phyloP scores from a whole-genome alignment of 2,888 invertebrate species.

The Octonoba sinensis region DNA sequence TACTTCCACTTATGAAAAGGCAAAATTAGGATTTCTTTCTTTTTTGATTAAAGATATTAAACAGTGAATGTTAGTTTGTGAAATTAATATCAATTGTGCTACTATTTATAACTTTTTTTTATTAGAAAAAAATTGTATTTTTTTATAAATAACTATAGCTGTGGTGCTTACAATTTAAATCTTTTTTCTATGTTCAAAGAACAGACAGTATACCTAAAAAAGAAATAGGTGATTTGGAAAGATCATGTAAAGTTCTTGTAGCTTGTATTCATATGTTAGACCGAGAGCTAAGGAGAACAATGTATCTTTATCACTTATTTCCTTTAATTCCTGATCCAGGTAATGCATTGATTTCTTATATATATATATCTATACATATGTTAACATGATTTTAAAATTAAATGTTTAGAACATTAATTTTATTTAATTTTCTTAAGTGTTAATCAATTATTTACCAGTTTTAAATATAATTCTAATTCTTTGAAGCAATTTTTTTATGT shows the following conservation, averaged over 20 bases:
- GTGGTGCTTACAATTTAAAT: background rate
- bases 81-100: no score
- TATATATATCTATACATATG: background rate
- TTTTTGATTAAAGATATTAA: no score
- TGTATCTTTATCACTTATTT: conserved; percentile 53
- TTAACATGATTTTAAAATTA: background rate
- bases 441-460: background rate
- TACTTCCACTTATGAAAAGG: no score
- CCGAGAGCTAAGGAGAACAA: conserved; percentile 51
- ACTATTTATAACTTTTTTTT: no score
- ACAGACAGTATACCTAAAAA: conserved; percentile 59
- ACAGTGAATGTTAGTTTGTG: no score
- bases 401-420: background rate
- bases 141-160: no score
- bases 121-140: no score
- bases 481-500: no score
- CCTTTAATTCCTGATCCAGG: conserved; percentile 58
- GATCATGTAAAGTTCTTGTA: conserved; percentile 54
- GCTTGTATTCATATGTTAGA: conserved; percentile 61
- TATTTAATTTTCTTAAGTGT: background rate
- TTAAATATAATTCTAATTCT: no score
- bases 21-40: no score
- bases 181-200: conserved; percentile 21
- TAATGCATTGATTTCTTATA: conserved; percentile 11
- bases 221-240: conserved; percentile 52